phyloP scores from a whole-genome alignment of 2,113 vertebrate genomes.

The Petromus typicus region DNA sequence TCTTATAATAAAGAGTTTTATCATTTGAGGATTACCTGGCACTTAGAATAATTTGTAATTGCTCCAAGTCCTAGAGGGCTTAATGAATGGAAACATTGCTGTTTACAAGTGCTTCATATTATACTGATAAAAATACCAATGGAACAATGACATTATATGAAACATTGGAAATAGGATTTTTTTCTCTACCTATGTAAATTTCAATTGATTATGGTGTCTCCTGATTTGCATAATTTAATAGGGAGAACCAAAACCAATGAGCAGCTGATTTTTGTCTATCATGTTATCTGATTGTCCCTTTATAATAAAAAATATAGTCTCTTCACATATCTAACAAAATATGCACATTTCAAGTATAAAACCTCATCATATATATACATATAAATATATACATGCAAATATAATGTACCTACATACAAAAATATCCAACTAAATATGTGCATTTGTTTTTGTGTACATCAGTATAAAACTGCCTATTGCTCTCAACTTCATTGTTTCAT shows the following conservation, averaged over 20 bases:
- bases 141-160: neutral
- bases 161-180: neutral
- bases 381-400: neutral
- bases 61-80: neutral
- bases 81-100: constrained; percentile 10
- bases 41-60: neutral
- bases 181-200: neutral
- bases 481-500: neutral
- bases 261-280: neutral
- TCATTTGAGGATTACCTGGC: neutral
- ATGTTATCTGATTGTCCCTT: neutral
- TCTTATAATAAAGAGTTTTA: neutral
- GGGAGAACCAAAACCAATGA: neutral
- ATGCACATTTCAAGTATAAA: neutral
- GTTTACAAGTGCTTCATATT: neutral
- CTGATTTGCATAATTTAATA: neutral
- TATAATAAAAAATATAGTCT: neutral
- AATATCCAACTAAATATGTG: neutral
- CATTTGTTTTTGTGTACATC: neutral
- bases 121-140: neutral
- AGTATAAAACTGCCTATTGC: neutral
- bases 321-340: neutral
- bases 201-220: neutral
- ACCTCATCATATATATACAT: neutral
- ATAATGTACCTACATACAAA: neutral